A percentile compares a stretch with the other conserved stretches of the same genome.
Conservation (phyloP, 2,113 vertebrate genomes). For the Silurus meridionalis region DNA sequence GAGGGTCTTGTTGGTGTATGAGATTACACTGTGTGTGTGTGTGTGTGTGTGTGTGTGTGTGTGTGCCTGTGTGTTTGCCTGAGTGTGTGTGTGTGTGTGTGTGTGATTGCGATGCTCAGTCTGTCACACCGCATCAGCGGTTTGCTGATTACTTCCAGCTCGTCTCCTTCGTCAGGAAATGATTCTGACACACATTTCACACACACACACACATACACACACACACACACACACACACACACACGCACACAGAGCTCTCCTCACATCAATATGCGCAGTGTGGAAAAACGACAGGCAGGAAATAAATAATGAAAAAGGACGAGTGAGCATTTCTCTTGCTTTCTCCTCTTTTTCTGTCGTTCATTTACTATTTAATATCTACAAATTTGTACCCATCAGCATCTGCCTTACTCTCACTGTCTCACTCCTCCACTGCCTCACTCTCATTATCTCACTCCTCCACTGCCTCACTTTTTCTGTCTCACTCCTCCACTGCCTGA, state of each 20-base stretch:
- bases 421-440: not conserved
- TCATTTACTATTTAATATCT: slow-evolving; percentile 23
- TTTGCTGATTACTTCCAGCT: slow-evolving; percentile 80
- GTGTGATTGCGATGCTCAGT: slow-evolving; percentile 58
- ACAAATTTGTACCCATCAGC: slow-evolving; percentile 13
- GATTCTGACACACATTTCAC: slow-evolving; percentile 73
- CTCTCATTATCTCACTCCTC: too few relatives aligned
- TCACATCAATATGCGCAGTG: slow-evolving; percentile 76
- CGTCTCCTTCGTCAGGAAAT: slow-evolving; percentile 80
- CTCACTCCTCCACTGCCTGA: too few relatives aligned
- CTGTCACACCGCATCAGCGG: slow-evolving; percentile 79
- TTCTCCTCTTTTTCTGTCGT: slow-evolving; percentile 38
- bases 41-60: slow-evolving; percentile 59
- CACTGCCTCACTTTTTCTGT: too few relatives aligned
- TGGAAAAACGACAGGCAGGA: slow-evolving; percentile 75
- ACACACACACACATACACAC: slow-evolving; percentile 76
- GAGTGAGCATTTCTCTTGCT: slow-evolving; percentile 57
- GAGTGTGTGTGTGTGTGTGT: slow-evolving; percentile 11
- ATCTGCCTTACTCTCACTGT: not conserved
- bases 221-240: slow-evolving; percentile 72
- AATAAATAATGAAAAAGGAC: slow-evolving; percentile 77
- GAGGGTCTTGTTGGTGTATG: slow-evolving; percentile 44
- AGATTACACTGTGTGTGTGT: slow-evolving; percentile 8
- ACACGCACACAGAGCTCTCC: slow-evolving; percentile 62
- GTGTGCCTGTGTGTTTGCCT: slow-evolving; percentile 63